Evolutionary conservation across 2,888 invertebrate species (phyloP), one percentile per base, ranked within the genome.

Genomic region (Sinhomidia bicolor): DNA sequence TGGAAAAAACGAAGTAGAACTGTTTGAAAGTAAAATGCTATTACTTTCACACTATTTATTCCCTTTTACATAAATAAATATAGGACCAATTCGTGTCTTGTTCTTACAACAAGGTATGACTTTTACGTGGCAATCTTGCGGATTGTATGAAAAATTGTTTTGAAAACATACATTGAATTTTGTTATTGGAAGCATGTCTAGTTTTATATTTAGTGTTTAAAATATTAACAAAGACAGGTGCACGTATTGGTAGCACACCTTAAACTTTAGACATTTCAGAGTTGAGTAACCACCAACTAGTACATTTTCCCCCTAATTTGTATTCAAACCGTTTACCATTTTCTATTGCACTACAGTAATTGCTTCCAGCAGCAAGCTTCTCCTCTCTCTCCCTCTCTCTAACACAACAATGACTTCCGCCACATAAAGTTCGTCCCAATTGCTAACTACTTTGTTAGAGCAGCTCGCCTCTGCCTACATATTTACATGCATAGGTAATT

Each of bases 21-120:
- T 26, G 51, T 29, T 29, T 76, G 76, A 76, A 32, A 54, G 54
- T 51, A 54, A 78, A 78, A 29, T 54, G 51, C 78, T 78, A 78
- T 78, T 51, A 78, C 78, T 78, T 78, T 78, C 78, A 78, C 78
- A 78, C 78, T 78, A 78, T 54, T 78, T 54, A 78, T 78, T 78
- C 54, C 54, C 41, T 71, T 9, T 71, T 71, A 71, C 68, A 71
- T 71, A 71, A 71, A 71, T 71, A 71, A 71, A 71, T 41, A 71
- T 44, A 71, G 20, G 68, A 10, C 20, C 68, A 36, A 71, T 36
- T 71, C 36, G 20, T 3, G 17, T 36, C 41, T 41, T 20, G 41
- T 36, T 41, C 5, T 41, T 1, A 44, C 68, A 71, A 44, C 68
- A 71, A 71, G 68, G 68, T 41, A 41, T 3, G 20, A 6, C 3